Base-by-base conservation (phyloP, 2,888 invertebrate species). In the Uropetala carovei region DNA sequence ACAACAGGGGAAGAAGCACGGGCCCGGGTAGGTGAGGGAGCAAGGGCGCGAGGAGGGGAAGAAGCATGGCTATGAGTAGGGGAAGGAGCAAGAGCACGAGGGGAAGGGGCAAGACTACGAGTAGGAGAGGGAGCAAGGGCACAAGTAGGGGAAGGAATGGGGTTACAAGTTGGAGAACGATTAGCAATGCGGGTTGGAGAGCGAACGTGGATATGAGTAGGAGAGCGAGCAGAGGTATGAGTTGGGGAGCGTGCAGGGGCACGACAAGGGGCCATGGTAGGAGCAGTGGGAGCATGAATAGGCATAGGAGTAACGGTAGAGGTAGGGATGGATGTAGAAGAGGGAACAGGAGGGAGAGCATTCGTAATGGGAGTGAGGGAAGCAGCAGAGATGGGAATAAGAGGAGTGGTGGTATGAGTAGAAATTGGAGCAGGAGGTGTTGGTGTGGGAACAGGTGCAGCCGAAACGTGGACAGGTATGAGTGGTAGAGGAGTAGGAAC, bases 171-270 rank as follows among this genome's bases (percentile, higher is more conserved):
- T 14, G 92, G 92, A 13, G 83, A 81, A 11, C 83, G 56, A 18
- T 18, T 56, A 7, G 89, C 10, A 82, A 85, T 59, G 83, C 60
- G 18, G 75, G 92, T 92, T 10, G 93, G 85, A 14, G 93, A 93
- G 13, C 92, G 81, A n/a, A 93, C 86, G 5, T 92, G 92, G 27
- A 93, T 68, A 13, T 92, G 92, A 89, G 92, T 93, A 64, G 93
- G 93, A 27, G 92, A 81, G 16, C 94, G 94, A 2, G 94, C 93
- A 5, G 93, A 86, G 5, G 94, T 94, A 0, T 96, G 95, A 59
- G 16, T 56, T 22, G 27, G 86, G 59, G 30, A 86, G 60, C 16
- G 89, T 22, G 93, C 30, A 22, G 85, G 18, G 30, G 56, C 11
- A 11, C 68, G 58, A 64, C 58, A 58, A 64, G 92, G 22, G 64